Percentiles rank a stretch among this genome's conserved stretches.
Conservation (phyloP, 2,113 vertebrate species). For the Leuciscus idus region DNA sequence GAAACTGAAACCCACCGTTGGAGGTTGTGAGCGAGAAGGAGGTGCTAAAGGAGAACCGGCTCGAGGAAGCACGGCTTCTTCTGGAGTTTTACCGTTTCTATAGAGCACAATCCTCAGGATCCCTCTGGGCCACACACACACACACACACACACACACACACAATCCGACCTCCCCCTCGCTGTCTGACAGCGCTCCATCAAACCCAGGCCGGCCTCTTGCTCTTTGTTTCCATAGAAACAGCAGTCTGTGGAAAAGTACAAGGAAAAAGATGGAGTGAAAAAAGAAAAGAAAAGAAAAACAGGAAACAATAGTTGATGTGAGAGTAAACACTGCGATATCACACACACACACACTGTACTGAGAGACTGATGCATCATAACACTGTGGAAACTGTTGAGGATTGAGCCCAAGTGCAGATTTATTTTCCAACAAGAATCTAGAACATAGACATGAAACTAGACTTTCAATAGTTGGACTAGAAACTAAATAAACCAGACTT, state of each 20-base stretch:
- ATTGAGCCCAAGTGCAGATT: background rate
- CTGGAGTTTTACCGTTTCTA: background rate
- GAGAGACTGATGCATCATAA: background rate
- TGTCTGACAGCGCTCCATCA: conserved; percentile 66
- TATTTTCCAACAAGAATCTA: background rate
- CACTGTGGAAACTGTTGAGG: background rate
- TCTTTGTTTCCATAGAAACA: conserved; percentile 74
- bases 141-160: conserved; percentile 33
- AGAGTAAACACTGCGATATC: background rate
- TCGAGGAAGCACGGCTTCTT: background rate
- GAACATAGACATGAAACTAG: background rate
- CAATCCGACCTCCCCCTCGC: conserved; percentile 20
- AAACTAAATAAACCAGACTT: background rate
- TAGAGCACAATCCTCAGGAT: background rate
- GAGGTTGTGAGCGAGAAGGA: background rate
- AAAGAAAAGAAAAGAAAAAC: conserved; percentile 26
- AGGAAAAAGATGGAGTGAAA: conserved; percentile 57
- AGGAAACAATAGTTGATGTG: conserved; percentile 20
- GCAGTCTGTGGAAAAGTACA: conserved; percentile 64
- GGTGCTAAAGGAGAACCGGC: background rate
- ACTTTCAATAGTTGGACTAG: background rate
- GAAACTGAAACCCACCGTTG: background rate
- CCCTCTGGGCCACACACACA: conserved; percentile 38
- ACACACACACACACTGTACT: background rate
- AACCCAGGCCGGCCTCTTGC: conserved; percentile 47